Evolutionary conservation across 2,113 vertebrate genomes (phyloP).

Genomic region (Gnathonemus echidnorhynchus): DNA sequence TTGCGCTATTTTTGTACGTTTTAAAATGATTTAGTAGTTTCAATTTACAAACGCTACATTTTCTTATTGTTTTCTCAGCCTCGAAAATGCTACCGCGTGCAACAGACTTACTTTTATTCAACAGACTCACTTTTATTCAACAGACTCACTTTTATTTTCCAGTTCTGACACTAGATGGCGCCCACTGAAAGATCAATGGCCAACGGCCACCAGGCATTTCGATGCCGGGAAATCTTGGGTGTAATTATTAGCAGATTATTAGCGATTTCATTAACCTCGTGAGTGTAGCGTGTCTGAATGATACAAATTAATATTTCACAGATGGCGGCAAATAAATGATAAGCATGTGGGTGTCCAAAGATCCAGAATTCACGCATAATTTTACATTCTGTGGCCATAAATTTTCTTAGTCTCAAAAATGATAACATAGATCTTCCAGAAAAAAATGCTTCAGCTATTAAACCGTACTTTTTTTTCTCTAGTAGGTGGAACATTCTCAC

Average conservation of each 20-base stretch:
- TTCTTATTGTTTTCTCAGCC: neutral
- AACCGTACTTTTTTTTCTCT: neutral
- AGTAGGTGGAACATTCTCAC: conserved; percentile 30
- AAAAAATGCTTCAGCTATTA: neutral
- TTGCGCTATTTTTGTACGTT: neutral
- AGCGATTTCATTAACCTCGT: conserved; percentile 32
- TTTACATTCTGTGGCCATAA: neutral
- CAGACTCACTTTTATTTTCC: neutral
- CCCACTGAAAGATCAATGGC: conserved; percentile 12
- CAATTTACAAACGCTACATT: neutral
- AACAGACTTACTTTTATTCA: neutral
- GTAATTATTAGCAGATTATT: conserved; percentile 38
- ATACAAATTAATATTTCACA: conserved; percentile 5
- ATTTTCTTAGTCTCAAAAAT: neutral
- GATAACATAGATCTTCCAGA: neutral
- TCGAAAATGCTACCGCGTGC: neutral
- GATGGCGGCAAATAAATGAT: conserved; percentile 4
- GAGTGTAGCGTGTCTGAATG: conserved; percentile 14
- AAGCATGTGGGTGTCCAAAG: neutral
- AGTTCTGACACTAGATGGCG: conserved; percentile 22
- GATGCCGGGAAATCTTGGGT: conserved; percentile 24
- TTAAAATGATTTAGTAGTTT: neutral
- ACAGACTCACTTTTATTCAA: no score
- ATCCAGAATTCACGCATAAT: neutral
- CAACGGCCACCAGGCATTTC: neutral